Evolutionary conservation across 2,113 vertebrate species (phyloP), one percentile per base, ranked within the genome.

Genomic region (Atrichornis clamosus): DNA sequence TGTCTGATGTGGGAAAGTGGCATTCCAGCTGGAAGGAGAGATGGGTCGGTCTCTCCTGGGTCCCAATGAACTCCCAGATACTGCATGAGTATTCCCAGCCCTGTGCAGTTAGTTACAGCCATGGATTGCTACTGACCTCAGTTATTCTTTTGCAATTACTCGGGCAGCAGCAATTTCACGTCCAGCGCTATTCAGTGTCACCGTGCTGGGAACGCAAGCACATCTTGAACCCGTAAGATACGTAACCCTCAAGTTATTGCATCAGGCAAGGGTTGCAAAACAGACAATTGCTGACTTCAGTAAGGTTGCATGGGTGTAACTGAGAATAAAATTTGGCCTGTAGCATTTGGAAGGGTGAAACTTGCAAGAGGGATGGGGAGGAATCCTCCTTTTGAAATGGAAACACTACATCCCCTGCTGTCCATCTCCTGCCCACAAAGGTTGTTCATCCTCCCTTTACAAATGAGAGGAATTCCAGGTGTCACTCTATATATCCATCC

Each of bases 1-100:
- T 93, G 96, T 64, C 95, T 94, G 92, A 94, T 93, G 95, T 95
- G 95, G 95, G 96, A 96, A 96, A 93, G 80, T 16, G 59, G 83
- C 93, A 87, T 93, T 92, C 90, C 89, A 53, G 77, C 65, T 49
- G 84, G n/a, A 78, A 65, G 73, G 60, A 80, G 80, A 88, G 77
- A 84, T 11, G 2, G 15, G 69, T 41, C 20, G 0, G 7, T 41
- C 79, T 84, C 68, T 84, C 30, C 60, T 50, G 56, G 58, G 49
- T 81, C 83, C 73, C 58, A 46, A 4, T 58, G 65, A 75, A 41
- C 58, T 89, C 92, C 32, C 67, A 81, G 79, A 28, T 70, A 53
- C 52, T 0, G 0, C 24, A 42, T 14, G 44, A 87, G 39, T 4
- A 15, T 30, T 86, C 55, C 62, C 1, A 3, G 84, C 53, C 58